phyloP scores from a whole-genome alignment of 2,888 invertebrate genomes.

The Hetaerina titia region DNA sequence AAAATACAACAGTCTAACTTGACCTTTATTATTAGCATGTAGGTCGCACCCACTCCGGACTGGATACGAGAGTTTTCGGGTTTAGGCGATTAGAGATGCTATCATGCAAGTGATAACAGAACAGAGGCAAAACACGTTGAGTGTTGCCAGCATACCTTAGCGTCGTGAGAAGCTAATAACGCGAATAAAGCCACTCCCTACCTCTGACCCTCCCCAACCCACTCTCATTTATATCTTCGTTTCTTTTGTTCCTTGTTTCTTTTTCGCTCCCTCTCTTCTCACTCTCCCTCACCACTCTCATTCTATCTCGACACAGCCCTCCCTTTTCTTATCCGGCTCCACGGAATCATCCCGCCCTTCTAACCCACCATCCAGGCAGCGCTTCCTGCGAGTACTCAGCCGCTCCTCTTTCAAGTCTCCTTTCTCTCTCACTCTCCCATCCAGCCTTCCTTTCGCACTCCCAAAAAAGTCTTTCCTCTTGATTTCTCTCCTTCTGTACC shows the following conservation, averaged over 20 bases:
- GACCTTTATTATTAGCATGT: too few relatives aligned
- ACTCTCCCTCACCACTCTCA: not conserved
- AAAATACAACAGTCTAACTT: too few relatives aligned
- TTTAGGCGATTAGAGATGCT: too few relatives aligned
- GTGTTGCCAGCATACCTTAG: not conserved
- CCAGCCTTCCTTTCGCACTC: not conserved
- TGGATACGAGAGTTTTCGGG: too few relatives aligned
- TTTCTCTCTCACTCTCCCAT: not conserved
- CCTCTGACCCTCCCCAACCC: not conserved
- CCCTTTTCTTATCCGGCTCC: not conserved
- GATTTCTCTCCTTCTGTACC: not conserved
- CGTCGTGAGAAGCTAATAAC: not conserved
- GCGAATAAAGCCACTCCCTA: not conserved
- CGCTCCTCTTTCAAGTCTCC: not conserved
- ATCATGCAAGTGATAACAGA: too few relatives aligned
- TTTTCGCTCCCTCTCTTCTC: not conserved
- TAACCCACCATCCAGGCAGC: not conserved
- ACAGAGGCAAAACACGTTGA: too few relatives aligned
- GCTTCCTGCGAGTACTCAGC: conserved; percentile 17
- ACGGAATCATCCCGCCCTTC: not conserved
- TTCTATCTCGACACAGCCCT: not conserved
- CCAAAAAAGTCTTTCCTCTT: not conserved
- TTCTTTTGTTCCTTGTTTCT: not conserved
- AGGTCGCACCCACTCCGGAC: too few relatives aligned
- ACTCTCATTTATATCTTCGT: not conserved